Evolutionary conservation across 2,113 vertebrate genomes (phyloP).

Genomic region (Spermophilus dauricus): DNA sequence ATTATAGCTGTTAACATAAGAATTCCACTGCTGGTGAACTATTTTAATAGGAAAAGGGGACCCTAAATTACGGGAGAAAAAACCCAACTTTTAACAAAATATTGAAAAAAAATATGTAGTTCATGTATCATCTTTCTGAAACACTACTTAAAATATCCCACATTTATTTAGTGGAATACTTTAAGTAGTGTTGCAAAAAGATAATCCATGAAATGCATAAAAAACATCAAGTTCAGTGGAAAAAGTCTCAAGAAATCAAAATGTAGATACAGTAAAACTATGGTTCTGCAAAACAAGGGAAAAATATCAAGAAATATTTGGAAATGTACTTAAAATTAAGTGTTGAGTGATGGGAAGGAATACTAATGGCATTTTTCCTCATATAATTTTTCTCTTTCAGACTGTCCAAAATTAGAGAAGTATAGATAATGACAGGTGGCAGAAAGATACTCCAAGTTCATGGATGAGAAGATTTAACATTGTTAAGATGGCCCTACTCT

Average conservation of each 20-base stretch:
- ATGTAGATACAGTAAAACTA: not conserved
- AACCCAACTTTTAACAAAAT: not conserved
- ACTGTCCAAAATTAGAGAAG: not conserved
- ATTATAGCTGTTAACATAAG: not conserved
- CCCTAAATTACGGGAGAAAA: not conserved
- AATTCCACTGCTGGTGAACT: constrained; percentile 1
- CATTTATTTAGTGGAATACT: not conserved
- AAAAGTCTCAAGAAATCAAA: constrained; percentile 43
- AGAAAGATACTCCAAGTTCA: not conserved
- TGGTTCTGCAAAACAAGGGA: not conserved
- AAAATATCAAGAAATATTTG: constrained; percentile 28
- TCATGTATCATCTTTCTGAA: no score
- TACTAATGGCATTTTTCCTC: not conserved
- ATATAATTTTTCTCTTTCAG: constrained; percentile 24
- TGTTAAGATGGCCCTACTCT: not conserved
- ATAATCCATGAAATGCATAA: constrained; percentile 5
- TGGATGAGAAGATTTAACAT: not conserved
- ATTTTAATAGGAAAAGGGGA: not conserved
- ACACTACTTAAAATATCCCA: no score
- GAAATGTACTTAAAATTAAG: constrained; percentile 28
- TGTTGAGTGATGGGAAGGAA: not conserved
- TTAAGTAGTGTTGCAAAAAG: not conserved
- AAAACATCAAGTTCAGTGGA: not conserved
- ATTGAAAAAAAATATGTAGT: constrained; percentile 8
- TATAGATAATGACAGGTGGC: not conserved